These are phyloP conservation scores for Sebastes oblongus DNA, from an alignment of 2,797 vertebrate species.

Conservation along the genomic window DNA sequence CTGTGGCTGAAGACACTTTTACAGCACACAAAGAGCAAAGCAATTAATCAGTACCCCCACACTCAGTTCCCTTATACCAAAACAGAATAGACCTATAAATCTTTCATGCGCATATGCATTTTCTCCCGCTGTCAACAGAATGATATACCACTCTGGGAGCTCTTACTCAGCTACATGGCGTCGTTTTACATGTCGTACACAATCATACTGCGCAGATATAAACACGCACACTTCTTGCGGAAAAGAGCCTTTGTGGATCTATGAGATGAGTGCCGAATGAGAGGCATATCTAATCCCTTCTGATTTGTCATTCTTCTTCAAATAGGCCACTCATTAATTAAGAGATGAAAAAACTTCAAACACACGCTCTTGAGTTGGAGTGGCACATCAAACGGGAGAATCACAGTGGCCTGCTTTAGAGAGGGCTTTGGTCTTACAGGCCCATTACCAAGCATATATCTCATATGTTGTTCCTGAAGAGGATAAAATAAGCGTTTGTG, in stretches of 20 bases:
- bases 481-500: constrained; percentile 24
- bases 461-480: constrained; percentile 25
- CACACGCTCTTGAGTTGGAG: constrained; percentile 54
- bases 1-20: constrained; percentile 7
- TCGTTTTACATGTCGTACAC: constrained; percentile 4
- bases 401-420: constrained; percentile 22
- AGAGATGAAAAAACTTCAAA: constrained; percentile 71
- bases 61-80: neutral
- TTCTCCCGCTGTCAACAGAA: constrained; percentile 14
- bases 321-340: constrained; percentile 74
- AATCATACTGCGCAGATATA: constrained; percentile 24
- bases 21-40: constrained; percentile 8
- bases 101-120: constrained; percentile 24
- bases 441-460: constrained; percentile 21
- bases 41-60: constrained; percentile 22
- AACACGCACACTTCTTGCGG: constrained; percentile 30
- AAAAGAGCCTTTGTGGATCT: constrained; percentile 41
- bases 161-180: constrained; percentile 20
- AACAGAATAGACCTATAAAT: constrained; percentile 31
- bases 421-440: constrained; percentile 23
- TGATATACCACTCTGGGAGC: constrained; percentile 21
- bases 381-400: constrained; percentile 61
- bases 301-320: constrained; percentile 56
- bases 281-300: constrained; percentile 52
- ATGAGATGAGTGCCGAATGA: constrained; percentile 42